Percentiles rank a stretch among this genome's conserved stretches.
Conservation (phyloP, 30 jellyfish, hydroid and myxozoan species). For the Cassiopea xamachana region DNA sequence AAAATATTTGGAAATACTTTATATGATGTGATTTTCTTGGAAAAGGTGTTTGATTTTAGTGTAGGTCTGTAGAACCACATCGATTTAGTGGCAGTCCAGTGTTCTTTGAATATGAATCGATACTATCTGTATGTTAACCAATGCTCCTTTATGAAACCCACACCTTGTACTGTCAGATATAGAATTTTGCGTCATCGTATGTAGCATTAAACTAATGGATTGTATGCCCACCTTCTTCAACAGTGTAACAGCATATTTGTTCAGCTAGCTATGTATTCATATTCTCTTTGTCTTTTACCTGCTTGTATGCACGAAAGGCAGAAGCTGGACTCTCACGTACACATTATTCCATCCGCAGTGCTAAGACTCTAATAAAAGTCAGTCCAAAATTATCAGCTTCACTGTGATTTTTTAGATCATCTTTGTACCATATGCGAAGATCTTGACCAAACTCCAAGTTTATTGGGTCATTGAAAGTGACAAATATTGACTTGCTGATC, state of each 20-base stretch:
- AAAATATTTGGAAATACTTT: too few species aligned
- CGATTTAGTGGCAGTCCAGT: too few species aligned
- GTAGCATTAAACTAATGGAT: background rate
- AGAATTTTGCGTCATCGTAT: background rate
- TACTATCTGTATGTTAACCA: too few species aligned
- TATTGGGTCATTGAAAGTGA: conserved; percentile 55
- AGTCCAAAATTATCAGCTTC: conserved; percentile 46
- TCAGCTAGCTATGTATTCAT: background rate
- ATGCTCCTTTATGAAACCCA: too few species aligned
- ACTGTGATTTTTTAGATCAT: conserved; percentile 16
- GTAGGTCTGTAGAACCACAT: too few species aligned
- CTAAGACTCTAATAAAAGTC: conserved; percentile 15
- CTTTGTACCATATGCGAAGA: conserved; percentile 64
- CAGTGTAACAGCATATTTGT: background rate
- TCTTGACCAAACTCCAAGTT: conserved; percentile 35
- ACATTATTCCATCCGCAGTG: background rate
- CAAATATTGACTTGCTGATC: conserved; percentile 45
- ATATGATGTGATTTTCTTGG: too few species aligned
- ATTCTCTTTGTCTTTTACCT: background rate
- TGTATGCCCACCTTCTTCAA: conserved; percentile 1
- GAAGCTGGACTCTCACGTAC: background rate
- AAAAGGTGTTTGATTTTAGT: too few species aligned
- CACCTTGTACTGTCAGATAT: too few species aligned
- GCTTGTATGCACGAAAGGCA: background rate
- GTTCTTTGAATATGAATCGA: too few species aligned